phyloP scores from a whole-genome alignment of 1,140 invertebrate genomes.

The Drosophila malerkotliana region DNA sequence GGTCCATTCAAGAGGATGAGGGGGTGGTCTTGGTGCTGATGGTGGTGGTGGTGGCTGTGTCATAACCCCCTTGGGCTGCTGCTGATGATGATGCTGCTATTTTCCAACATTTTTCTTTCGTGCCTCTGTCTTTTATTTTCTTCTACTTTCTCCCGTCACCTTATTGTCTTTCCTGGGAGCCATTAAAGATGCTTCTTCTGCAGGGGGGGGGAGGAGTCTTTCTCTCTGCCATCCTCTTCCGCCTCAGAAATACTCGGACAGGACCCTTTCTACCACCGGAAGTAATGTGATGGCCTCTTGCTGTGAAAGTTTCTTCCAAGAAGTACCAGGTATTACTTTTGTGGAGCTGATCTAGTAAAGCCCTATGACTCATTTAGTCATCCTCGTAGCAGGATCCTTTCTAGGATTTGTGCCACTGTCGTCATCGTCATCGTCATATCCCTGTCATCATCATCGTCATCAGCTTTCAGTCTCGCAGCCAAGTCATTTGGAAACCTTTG shows the following conservation, averaged over 20 bases:
- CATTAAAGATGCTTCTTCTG: conserved; percentile 61
- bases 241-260: conserved; percentile 10
- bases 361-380: no score
- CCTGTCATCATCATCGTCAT: conserved; percentile 18
- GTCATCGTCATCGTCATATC: conserved; percentile 1
- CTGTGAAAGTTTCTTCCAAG: no score
- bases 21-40: neutral
- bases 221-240: no score
- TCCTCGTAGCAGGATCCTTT: neutral
- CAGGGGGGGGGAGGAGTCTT: conserved; percentile 26
- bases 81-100: conserved; percentile 76
- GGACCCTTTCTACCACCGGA: neutral
- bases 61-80: conserved; percentile 46
- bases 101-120: conserved; percentile 63
- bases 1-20: neutral
- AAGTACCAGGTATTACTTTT: no score
- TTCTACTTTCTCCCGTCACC: conserved; percentile 22
- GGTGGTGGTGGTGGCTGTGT: neutral
- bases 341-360: no score
- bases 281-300: no score
- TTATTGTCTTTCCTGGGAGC: conserved; percentile 21
- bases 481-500: conserved; percentile 52
- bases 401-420: conserved; percentile 54
- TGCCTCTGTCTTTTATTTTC: conserved; percentile 57
- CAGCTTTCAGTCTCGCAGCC: conserved; percentile 25